Percentiles rank a stretch among this genome's conserved stretches.
Conservation (phyloP, 2,797 vertebrate species). For the Hephaestus fuliginosus region DNA sequence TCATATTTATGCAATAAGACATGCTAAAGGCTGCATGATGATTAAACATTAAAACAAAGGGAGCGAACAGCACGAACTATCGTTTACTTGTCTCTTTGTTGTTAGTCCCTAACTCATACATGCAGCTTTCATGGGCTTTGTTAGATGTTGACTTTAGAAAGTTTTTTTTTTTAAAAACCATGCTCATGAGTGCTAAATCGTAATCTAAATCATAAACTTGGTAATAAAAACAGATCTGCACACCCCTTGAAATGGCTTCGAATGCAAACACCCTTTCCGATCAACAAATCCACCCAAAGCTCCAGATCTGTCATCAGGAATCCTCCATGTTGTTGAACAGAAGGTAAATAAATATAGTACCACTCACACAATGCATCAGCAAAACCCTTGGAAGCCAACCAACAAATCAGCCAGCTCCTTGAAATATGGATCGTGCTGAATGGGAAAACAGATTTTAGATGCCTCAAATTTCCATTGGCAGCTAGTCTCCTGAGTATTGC, state of each 20-base stretch:
- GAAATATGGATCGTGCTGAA: constrained; percentile 42
- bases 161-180: no score
- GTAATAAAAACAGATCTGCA: background rate
- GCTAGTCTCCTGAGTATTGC: constrained; percentile 41
- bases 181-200: no score
- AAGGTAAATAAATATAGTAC: constrained; percentile 37
- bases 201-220: no score
- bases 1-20: background rate
- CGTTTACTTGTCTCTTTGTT: background rate
- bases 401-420: constrained; percentile 43
- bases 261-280: constrained; percentile 15
- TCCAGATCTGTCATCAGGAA: constrained; percentile 40
- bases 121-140: background rate
- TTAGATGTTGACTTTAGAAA: background rate
- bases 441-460: constrained; percentile 40
- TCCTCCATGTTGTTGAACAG: constrained; percentile 24
- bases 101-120: no score
- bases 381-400: constrained; percentile 35
- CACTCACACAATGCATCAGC: constrained; percentile 44
- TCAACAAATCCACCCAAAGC: constrained; percentile 28
- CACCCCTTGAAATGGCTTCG: background rate
- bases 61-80: background rate
- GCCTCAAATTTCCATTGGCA: constrained; percentile 53
- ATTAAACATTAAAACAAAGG: background rate
- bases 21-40: background rate